Evolutionary conservation across 1,140 invertebrate species (phyloP), one percentile per base, ranked within the genome.

Genomic region (Drosophila tani): DNA sequence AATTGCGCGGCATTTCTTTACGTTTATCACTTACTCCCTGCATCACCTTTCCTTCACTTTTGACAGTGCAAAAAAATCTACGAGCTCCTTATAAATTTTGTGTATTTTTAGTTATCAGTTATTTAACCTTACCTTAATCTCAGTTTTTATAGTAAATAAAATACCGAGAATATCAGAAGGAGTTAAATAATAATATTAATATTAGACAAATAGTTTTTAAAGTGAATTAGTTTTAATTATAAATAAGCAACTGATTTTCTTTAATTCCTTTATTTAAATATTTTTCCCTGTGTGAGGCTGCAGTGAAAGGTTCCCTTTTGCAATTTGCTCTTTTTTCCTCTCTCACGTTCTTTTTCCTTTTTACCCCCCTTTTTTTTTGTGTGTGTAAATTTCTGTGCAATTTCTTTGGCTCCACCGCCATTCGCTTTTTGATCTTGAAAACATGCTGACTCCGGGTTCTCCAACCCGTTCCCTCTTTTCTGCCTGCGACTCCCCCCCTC

Each of bases 401-500:
- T 86, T 85, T 86, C 79, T 76, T 86, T 45, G 24, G 64, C 60
- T 71, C 64, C 46, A 40, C 71, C 64, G 66, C 73, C 81, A 88
- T 87, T 87, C 84, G 84, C 84, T 87, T 87, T 87, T 84, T 87
- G 84, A 87, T 87, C 84, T 87, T 87, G 84, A 87, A 87, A 87
- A 82, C 65, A 75, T 43, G 70, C 75, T 79, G 81, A 46, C 62
- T 75, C 63, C 50, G 29, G 21, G 46, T 38, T 78, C 58, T 58
- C 56, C 51, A 56, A 24, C 53, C 53, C 53, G 53, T 40, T 56
- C 17, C 53, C 53, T 35, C 53, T 40, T 24, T 14, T 35, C 53
- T 15, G 19, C 53, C 9, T 43, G 9, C 41, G 9, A 11, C 40
- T 40, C 21, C 17, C 45, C 47, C 59, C 46, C 45, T 46, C 24